Evolutionary conservation across 2,888 invertebrate species (phyloP).

Genomic region (Acleris sparsana): DNA sequence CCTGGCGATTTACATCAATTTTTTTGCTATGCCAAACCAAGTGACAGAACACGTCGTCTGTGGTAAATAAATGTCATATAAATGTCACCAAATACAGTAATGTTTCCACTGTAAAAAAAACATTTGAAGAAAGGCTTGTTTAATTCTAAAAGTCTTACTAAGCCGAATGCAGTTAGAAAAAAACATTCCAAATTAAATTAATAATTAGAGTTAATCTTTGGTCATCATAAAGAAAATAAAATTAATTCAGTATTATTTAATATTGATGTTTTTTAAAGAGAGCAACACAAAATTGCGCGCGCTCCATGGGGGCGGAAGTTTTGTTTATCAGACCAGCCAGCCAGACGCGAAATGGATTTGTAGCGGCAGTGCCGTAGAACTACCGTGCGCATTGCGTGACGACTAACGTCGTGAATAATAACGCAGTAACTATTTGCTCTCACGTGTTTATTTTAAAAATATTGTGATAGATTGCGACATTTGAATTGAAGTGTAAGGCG

Average conservation of each 20-base stretch:
- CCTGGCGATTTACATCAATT: conserved; percentile 52
- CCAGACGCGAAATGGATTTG: conserved; percentile 48
- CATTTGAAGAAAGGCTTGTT: background rate
- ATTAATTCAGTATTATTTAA: too few relatives aligned
- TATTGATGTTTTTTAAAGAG: conserved; percentile 1
- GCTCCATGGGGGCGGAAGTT: conserved; percentile 71
- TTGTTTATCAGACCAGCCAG: conserved; percentile 68
- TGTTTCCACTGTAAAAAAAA: conserved; percentile 19
- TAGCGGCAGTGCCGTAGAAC: conserved; percentile 52
- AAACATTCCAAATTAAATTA: background rate
- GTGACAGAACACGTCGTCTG: conserved; percentile 1
- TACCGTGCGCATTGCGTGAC: conserved; percentile 52
- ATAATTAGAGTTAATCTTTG: too few relatives aligned
- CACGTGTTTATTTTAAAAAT: conserved; percentile 34
- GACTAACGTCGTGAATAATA: conserved; percentile 52
- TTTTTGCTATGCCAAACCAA: too few relatives aligned
- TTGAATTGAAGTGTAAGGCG: conserved; percentile 18
- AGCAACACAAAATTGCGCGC: conserved; percentile 73
- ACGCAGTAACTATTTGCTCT: conserved; percentile 25
- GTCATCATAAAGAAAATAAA: too few relatives aligned
- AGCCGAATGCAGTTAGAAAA: background rate
- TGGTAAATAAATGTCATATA: conserved; percentile 38
- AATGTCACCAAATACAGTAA: conserved; percentile 1
- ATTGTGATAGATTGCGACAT: conserved; percentile 29
- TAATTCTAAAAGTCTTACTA: background rate